Base-by-base conservation (phyloP, 2,888 invertebrate species). In the Drosophila longiperda region DNA sequence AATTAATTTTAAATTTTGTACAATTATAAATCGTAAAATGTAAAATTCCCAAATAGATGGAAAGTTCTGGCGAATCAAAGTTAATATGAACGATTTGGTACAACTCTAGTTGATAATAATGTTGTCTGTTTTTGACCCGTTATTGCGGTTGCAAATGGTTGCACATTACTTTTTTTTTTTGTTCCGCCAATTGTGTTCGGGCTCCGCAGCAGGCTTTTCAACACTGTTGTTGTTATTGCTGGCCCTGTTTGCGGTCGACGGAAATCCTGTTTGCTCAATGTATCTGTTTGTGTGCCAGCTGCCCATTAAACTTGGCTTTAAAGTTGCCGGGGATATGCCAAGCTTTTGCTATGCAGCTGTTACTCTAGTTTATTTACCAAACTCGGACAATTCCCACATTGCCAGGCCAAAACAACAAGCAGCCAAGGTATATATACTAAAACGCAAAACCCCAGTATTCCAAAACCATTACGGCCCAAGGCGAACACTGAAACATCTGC, bases 121-220 rank as follows among this genome's bases (percentile, higher is more conserved):
- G 9, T 12, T 12, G 29, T 20, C 29, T 29, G n/a, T 20, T 42
- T 38, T n/a, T n/a, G 20, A 8, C 20, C 55, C 15, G 15, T 23
- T 20, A 40, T 53, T 52, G 62, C 29, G 78, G 72, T 70, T 63
- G 48, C 62, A 57, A 57, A 40, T 63, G 26, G 53, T 62, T 70
- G 53, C 61, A 73, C 55, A 29, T 15, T 1, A 32, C 29, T 79
- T 77, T 79, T 78, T 34, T 17, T 29, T 53, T 23, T 12, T 52
- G 20, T 15, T 70, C 59, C 72, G 52, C 54, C 83, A 83, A 81
- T 82, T 81, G 76, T 83, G 73, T 79, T 82, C 50, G 12, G 23
- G 45, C 34, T 29, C 33, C 11, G 53, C 49, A 26, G 60, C 29
- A 48, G 36, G 63, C 64, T 49, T 65, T 68, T 79, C 74, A 75